These are phyloP conservation scores for Oscheius sp. DNA, from an alignment of 2,888 invertebrate species.

Conservation along the genomic window DNA sequence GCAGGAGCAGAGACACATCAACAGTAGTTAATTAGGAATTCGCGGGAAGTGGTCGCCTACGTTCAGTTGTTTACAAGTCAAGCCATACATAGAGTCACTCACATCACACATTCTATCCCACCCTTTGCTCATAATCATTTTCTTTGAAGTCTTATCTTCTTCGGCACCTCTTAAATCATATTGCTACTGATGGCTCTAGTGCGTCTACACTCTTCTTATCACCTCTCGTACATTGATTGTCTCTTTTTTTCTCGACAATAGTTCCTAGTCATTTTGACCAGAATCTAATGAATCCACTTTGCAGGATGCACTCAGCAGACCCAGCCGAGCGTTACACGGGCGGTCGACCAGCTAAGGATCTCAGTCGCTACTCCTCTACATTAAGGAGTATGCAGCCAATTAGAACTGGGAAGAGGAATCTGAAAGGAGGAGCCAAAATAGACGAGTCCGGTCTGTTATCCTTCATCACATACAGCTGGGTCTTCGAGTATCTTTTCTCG, in stretches of 20 bases:
- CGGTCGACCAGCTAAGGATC: slow-evolving; percentile 40
- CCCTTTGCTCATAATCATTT: too few relatives aligned
- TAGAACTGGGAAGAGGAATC: slow-evolving; percentile 33
- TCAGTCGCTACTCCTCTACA: slow-evolving; percentile 41
- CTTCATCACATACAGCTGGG: slow-evolving; percentile 75
- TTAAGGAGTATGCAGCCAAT: slow-evolving; percentile 42
- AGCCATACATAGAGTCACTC: too few relatives aligned
- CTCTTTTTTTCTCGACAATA: slow-evolving; percentile 3
- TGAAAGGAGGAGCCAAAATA: slow-evolving; percentile 64
- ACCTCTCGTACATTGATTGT: slow-evolving; percentile 17
- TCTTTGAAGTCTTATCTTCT: slow-evolving; percentile 2
- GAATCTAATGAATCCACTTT: not conserved
- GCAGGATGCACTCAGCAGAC: slow-evolving; percentile 39
- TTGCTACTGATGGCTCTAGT: not conserved
- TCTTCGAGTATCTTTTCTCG: slow-evolving; percentile 74
- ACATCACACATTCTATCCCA: too few relatives aligned
- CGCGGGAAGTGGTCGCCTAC: too few relatives aligned
- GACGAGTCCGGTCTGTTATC: slow-evolving; percentile 74
- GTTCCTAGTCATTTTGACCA: not conserved
- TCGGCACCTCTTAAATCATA: slow-evolving; percentile 6
- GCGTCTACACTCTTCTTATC: slow-evolving; percentile 28
- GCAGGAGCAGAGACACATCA: too few relatives aligned
- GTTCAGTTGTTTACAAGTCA: not conserved
- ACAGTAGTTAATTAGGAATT: too few relatives aligned
- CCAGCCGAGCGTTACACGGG: slow-evolving; percentile 41